Conservation (phyloP, 2,797 vertebrate genomes). For the Poeciliopsis paucimaculata region DNA sequence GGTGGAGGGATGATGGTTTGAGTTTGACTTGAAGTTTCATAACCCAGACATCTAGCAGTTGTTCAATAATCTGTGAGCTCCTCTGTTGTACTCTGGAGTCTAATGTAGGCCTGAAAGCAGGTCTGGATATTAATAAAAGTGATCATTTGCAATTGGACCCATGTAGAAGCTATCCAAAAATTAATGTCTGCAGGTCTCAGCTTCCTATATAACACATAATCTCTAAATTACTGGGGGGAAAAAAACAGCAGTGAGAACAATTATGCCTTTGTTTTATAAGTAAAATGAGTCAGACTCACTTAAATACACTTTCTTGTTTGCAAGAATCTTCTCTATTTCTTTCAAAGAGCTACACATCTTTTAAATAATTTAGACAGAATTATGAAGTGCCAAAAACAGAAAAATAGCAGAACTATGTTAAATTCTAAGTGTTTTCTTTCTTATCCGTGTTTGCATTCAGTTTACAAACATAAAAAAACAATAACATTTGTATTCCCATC, state of each 20-base stretch:
- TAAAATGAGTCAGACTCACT: constrained; percentile 30
- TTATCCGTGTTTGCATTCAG: constrained; percentile 10
- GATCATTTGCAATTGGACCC: not conserved
- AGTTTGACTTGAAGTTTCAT: not conserved
- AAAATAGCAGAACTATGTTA: constrained; percentile 15
- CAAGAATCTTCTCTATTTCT: constrained; percentile 22
- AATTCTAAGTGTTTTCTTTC: constrained; percentile 2
- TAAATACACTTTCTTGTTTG: constrained; percentile 9
- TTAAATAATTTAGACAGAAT: constrained; percentile 28
- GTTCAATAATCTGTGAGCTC: not conserved
- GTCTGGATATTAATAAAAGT: not conserved
- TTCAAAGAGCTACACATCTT: constrained; percentile 24
- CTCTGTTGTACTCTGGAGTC: not conserved
- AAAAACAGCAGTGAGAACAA: not conserved
- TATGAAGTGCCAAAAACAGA: constrained; percentile 17
- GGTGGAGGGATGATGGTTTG: not conserved
- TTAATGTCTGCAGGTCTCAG: not conserved
- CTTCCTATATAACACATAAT: not conserved
- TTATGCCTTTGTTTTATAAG: constrained; percentile 22
- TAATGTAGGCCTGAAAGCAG: not conserved
- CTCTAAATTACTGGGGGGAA: not conserved
- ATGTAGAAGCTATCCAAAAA: not conserved
- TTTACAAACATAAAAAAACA: constrained; percentile 2
- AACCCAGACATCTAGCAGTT: not conserved
- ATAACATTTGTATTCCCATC: not conserved